Base-by-base conservation (phyloP, 2,888 invertebrate genomes). In the Zootermopsis nevadensis region DNA sequence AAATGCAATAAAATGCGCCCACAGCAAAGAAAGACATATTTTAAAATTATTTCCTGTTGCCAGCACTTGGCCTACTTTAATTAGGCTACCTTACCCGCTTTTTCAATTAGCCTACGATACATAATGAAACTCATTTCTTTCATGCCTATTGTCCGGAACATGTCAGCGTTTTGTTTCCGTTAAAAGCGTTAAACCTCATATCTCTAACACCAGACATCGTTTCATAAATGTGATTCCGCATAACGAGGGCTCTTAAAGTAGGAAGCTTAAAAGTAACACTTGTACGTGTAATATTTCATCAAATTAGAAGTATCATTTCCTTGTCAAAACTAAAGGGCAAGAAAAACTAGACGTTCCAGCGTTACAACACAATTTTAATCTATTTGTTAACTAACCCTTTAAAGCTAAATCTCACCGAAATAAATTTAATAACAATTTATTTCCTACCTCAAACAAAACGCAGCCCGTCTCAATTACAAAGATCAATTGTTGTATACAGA, bases 1-100 rank as follows among this genome's bases (percentile, higher is more conserved):
- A n/a, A 69, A 69, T 69, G 69, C 33, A 33, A 69, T 69, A 69
- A 69, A 69, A 69, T 69, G 69, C 69, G 31, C 69, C 67, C 31
- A 69, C 12, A 30, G 69, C 33, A 1, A 33, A 31, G 33, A 10
- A 10, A 6, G 27, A 69, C 2, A 10, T 15, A 33, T 69, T 69
- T 69, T 22, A 69, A 4, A 4, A 33, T 22, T 2, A 69, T 31
- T 69, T 69, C 69, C 33, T 60, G 69, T 69, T 33, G n/a, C n/a
- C 24, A n/a, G 6, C n/a, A n/a, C 30, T 66, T 66, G 66, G 10
- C 8, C 27, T 60, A 38, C 19, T 69, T 33, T 33, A 69, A 69
- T 69, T 69, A 69, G 33, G 15, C 69, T 69, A 69, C 33, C 22
- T 12, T 33, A 10, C 69, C 33, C 1, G 22, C 30, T 0, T 69